Percentiles rank a stretch among this genome's conserved stretches.
These are phyloP conservation scores for Altica lythri DNA, from an alignment of 2,888 invertebrate genomes.

Conservation along the genomic window DNA sequence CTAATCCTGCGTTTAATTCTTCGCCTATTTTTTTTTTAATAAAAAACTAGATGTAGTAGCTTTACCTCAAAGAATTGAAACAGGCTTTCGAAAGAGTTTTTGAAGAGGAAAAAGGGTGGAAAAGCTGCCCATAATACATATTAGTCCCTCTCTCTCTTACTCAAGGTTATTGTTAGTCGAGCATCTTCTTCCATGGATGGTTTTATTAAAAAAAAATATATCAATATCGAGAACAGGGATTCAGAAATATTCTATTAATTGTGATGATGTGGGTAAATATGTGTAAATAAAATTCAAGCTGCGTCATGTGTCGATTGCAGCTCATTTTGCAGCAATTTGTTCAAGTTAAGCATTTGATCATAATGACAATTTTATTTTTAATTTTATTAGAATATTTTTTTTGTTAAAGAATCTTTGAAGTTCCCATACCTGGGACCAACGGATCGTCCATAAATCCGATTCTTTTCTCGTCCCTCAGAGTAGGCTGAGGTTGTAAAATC, in stretches of 20 bases:
- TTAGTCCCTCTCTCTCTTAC: constrained; percentile 55
- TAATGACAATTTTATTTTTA: background rate
- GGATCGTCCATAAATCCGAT: no score
- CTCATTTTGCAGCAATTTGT: background rate
- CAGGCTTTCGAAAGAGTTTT: constrained; percentile 16
- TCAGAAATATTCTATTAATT: constrained; percentile 3
- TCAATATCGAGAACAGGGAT: constrained; percentile 6
- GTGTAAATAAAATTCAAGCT: constrained; percentile 26
- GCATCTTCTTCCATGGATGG: background rate
- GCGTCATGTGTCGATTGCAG: constrained; percentile 12
- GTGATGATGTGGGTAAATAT: background rate
- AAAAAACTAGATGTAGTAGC: constrained; percentile 9
- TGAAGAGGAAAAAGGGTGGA: constrained; percentile 30
- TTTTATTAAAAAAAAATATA: background rate
- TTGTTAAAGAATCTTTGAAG: no score
- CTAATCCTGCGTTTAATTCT: constrained; percentile 13
- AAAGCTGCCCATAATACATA: constrained; percentile 46
- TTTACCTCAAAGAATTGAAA: background rate
- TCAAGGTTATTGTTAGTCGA: constrained; percentile 2
- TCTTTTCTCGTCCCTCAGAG: no score
- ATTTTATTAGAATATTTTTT: background rate
- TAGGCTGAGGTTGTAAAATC: no score
- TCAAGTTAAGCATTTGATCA: constrained; percentile 13
- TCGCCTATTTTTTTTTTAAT: no score
- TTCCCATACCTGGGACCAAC: no score